Conservation (phyloP, 2,797 vertebrate genomes). For the Zalophus californianus region DNA sequence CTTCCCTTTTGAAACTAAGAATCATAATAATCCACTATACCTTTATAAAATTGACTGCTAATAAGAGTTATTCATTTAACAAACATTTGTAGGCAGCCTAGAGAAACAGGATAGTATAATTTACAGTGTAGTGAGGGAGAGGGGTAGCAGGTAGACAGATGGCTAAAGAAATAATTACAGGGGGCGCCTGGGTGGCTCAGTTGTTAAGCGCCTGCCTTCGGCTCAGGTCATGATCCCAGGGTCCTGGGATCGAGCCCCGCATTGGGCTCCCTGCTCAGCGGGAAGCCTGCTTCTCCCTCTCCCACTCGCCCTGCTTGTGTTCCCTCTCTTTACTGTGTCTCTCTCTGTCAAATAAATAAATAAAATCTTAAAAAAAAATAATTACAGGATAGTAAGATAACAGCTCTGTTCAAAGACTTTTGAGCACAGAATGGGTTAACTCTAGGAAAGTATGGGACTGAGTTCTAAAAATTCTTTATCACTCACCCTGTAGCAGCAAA, state of each 20-base stretch:
- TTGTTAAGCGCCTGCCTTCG: too few relatives aligned
- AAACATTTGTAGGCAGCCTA: conserved; percentile 12
- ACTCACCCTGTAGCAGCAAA: background rate
- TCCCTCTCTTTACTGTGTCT: too few relatives aligned
- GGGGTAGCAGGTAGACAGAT: background rate
- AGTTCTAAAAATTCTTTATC: conserved; percentile 37
- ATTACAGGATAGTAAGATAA: background rate
- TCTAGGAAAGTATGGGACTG: background rate
- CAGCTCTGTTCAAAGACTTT: background rate
- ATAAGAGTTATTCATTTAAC: conserved; percentile 49
- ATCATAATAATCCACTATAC: background rate
- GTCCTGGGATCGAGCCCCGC: too few relatives aligned
- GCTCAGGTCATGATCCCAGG: too few relatives aligned
- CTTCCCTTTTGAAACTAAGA: conserved; percentile 31
- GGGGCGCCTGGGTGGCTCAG: too few relatives aligned
- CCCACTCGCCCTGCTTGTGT: too few relatives aligned
- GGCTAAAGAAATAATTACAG: background rate
- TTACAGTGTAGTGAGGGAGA: background rate
- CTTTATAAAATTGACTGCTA: conserved; percentile 42
- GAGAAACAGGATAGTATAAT: background rate
- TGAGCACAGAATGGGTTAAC: conserved; percentile 17
- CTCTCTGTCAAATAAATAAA: too few relatives aligned
- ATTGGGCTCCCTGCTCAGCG: too few relatives aligned
- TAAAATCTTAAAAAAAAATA: too few relatives aligned
- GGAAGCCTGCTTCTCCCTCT: too few relatives aligned